phyloP scores from a whole-genome alignment of 2,888 invertebrate species.

The Zaprionus lineosus region DNA sequence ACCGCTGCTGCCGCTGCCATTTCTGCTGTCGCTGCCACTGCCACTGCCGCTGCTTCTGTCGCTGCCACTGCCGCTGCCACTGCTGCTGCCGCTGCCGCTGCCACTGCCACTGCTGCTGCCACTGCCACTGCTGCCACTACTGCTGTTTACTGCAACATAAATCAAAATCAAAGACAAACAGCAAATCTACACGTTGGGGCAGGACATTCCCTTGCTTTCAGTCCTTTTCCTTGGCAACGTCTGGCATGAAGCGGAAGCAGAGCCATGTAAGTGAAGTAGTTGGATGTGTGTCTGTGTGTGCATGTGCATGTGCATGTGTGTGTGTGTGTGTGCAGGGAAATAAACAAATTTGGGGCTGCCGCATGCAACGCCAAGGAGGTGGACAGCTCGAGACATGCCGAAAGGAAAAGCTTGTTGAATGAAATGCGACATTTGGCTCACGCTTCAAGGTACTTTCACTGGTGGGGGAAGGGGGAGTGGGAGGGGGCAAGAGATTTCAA shows the following conservation, averaged over 20 bases:
- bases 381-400: constrained; percentile 35
- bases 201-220: constrained; percentile 13
- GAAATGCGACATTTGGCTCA: constrained; percentile 5
- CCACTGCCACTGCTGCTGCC: constrained; percentile 18
- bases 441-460: too few species aligned
- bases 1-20: constrained; percentile 25
- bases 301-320: too few species aligned
- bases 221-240: constrained; percentile 5
- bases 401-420: constrained; percentile 27
- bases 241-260: constrained; percentile 48
- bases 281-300: too few species aligned
- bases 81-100: too few species aligned
- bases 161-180: constrained; percentile 70
- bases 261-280: constrained; percentile 61
- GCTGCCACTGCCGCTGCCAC: too few species aligned
- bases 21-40: constrained; percentile 26
- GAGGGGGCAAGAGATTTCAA: too few species aligned
- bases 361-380: constrained; percentile 17
- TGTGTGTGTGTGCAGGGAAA: too few species aligned
- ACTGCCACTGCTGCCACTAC: constrained; percentile 34
- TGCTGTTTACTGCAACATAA: constrained; percentile 70
- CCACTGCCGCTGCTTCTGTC: constrained; percentile 38
- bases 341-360: constrained; percentile 59
- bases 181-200: constrained; percentile 43
- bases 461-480: too few species aligned